phyloP scores from a whole-genome alignment of 2,113 vertebrate species.

The Picathartes gymnocephalus region DNA sequence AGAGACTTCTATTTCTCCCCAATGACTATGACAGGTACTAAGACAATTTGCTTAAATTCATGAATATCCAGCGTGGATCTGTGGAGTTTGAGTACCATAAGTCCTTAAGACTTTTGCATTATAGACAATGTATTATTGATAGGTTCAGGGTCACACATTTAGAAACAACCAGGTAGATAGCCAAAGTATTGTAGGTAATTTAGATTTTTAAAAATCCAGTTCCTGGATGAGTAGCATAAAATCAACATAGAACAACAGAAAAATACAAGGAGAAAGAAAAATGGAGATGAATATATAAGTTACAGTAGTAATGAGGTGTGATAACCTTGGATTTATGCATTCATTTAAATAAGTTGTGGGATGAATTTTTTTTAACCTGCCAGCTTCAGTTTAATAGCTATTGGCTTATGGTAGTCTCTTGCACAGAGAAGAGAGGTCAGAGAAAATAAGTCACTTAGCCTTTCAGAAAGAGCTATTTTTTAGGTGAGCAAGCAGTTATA shows the following conservation, averaged over 20 bases:
- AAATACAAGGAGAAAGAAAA: background rate
- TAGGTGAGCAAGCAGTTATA: background rate
- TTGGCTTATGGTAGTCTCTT: background rate
- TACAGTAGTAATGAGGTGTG: background rate
- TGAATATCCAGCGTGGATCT: background rate
- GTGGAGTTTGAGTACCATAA: background rate
- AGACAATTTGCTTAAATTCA: background rate
- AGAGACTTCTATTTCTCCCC: background rate
- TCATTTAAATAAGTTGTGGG: background rate
- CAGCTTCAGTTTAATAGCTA: background rate
- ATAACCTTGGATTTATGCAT: background rate
- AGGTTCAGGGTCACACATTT: background rate
- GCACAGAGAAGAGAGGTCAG: background rate
- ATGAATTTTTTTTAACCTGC: background rate
- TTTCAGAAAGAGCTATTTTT: slow-evolving; percentile 12
- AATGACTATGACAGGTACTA: background rate
- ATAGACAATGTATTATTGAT: background rate
- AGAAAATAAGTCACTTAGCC: background rate
- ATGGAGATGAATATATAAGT: background rate
- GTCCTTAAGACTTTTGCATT: background rate
- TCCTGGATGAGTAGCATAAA: background rate
- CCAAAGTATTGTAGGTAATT: background rate
- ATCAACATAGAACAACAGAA: background rate
- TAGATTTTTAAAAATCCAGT: background rate
- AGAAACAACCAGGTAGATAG: background rate